A percentile compares a stretch with the other conserved stretches of the same genome.
Evolutionary conservation across 2,888 invertebrate genomes (phyloP).

Genomic region (Cephus nigrinus): DNA sequence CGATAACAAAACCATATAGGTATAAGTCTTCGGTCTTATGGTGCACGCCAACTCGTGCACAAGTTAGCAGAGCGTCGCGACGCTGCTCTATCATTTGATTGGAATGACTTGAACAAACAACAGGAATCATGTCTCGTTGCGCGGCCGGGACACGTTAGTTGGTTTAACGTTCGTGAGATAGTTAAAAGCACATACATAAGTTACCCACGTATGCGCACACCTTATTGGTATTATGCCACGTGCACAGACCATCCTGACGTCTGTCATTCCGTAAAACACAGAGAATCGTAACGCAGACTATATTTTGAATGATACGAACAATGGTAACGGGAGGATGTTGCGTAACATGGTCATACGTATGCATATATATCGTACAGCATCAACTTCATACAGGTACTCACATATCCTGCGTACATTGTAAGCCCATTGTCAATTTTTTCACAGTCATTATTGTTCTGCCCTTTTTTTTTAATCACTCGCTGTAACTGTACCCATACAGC

Average conservation of each 20-base stretch:
- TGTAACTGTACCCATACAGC: not conserved
- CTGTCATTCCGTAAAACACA: not conserved
- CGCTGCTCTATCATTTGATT: constrained; percentile 33
- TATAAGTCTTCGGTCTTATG: not conserved
- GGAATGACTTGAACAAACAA: constrained; percentile 57
- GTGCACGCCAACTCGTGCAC: not conserved
- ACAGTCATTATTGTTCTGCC: not conserved
- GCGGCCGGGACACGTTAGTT: constrained; percentile 29
- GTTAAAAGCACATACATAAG: not conserved
- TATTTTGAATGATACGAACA: not conserved
- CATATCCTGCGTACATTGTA: constrained; percentile 14
- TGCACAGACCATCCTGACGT: not conserved
- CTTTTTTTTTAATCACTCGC: not conserved
- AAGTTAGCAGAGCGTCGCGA: not conserved
- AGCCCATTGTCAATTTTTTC: not conserved
- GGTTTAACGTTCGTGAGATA: not conserved
- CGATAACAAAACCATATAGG: not conserved
- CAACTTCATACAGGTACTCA: not conserved
- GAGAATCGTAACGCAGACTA: not conserved
- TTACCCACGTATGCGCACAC: not conserved
- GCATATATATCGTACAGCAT: not conserved
- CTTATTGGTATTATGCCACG: not conserved
- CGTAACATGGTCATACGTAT: constrained; percentile 3
- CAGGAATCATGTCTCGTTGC: constrained; percentile 65
- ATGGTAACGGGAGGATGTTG: constrained; percentile 13